Percentiles rank a stretch among this genome's conserved stretches.
phyloP scores from a whole-genome alignment of 2,113 vertebrate genomes.

The Anguilla japonica region DNA sequence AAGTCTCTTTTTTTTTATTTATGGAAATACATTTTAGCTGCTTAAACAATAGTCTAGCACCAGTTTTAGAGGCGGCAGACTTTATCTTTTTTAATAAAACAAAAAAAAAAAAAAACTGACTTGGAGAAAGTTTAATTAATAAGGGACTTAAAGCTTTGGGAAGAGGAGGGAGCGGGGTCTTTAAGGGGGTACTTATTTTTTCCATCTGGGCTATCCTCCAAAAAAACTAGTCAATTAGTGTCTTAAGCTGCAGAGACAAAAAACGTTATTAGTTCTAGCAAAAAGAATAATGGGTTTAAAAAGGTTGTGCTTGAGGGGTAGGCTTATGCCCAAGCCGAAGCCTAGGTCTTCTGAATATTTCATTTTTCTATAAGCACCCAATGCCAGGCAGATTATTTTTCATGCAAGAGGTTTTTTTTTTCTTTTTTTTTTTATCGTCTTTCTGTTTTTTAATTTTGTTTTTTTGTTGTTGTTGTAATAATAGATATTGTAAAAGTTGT shows the following conservation, averaged over 20 bases:
- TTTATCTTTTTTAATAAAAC: constrained; percentile 73
- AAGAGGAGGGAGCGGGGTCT: constrained; percentile 73
- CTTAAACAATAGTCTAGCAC: constrained; percentile 64
- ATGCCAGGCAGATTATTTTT: constrained; percentile 44
- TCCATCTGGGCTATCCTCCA: constrained; percentile 76
- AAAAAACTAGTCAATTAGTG: constrained; percentile 76
- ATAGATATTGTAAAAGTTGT: constrained; percentile 55
- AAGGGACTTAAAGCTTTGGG: constrained; percentile 72
- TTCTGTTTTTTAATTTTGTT: neutral
- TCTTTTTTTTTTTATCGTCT: neutral
- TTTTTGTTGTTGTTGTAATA: constrained; percentile 48
- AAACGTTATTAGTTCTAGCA: constrained; percentile 76
- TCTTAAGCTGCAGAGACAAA: constrained; percentile 78
- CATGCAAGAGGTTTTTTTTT: constrained; percentile 33
- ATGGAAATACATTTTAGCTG: constrained; percentile 64
- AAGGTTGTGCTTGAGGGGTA: constrained; percentile 68
- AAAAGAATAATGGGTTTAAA: constrained; percentile 76
- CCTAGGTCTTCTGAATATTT: constrained; percentile 58
- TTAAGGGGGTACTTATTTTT: constrained; percentile 75
- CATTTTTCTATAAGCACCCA: constrained; percentile 44
- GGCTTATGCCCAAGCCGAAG: constrained; percentile 56
- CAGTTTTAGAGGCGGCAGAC: constrained; percentile 63
- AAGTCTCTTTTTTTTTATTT: constrained; percentile 61
- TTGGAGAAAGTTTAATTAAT: constrained; percentile 81
- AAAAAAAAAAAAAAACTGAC: constrained; percentile 69